Conservation (phyloP, 2,888 invertebrate genomes). For the Xanthorhoe spadicearia region DNA sequence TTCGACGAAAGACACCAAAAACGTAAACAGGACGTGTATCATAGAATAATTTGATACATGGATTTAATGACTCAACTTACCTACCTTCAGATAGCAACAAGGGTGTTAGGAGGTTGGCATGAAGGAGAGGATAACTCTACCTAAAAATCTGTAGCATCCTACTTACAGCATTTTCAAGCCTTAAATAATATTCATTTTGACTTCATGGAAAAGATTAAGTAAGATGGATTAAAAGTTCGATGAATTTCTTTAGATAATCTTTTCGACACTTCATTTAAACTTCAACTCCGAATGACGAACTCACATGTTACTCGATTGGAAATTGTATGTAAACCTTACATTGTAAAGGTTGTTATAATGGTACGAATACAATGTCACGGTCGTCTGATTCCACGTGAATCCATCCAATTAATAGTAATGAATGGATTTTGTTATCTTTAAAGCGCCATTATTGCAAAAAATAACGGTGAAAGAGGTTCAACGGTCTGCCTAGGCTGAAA, state of each 20-base stretch:
- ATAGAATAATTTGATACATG: neutral
- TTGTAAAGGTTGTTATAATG: conserved; percentile 18
- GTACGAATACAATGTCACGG: conserved; percentile 50
- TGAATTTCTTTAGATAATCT: no score
- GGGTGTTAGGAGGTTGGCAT: no score
- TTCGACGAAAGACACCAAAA: conserved; percentile 24
- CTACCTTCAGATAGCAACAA: no score
- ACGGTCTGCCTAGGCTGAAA: conserved; percentile 22
- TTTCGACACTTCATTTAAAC: neutral
- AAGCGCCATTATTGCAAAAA: conserved; percentile 42
- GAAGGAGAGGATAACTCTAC: no score
- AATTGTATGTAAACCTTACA: conserved; percentile 19
- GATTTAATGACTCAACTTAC: neutral
- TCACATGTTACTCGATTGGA: neutral
- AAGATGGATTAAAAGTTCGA: no score
- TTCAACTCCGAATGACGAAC: neutral
- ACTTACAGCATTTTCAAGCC: no score
- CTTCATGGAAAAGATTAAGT: no score
- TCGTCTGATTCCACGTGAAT: conserved; percentile 61
- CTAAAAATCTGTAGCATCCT: no score
- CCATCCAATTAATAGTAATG: conserved; percentile 69
- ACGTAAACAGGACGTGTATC: conserved; percentile 24
- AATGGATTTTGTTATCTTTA: conserved; percentile 53
- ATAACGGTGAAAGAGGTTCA: conserved; percentile 34
- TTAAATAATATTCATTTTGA: no score